Base-by-base conservation (phyloP, 2,888 invertebrate genomes). In the Lasioglossum zephyrum region DNA sequence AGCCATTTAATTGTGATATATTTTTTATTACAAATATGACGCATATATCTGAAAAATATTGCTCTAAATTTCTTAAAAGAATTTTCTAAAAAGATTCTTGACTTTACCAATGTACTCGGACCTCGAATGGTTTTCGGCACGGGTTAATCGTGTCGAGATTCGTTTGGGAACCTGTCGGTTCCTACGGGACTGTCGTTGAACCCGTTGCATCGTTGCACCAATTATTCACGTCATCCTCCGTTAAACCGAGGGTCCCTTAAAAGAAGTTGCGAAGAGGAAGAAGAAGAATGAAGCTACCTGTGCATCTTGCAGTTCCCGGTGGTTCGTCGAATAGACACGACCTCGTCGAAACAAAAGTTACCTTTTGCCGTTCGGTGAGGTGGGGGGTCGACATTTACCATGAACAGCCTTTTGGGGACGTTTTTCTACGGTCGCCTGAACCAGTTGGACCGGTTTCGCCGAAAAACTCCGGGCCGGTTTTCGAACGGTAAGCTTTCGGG, bases 391-490 rank as follows among this genome's bases (percentile, higher is more conserved):
- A 31, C 31, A 63, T 63, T 63, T 63, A 63, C 26, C 13, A 31
- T 26, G 31, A 63, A n/a, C 31, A 63, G 6, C 63, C 63, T 63
- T 31, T 63, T 16, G 26, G 31, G 63, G 63, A 31, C 53, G 63
- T 16, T 63, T 63, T 63, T 63, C 86, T 86, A 85, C 81, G 57
- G 63, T 72, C 78, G 81, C 22, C 36, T 53, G 73, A 75, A 93
- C 94, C 93, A 92, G 94, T 93, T 36, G 49, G 85, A 94, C 94
- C 93, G 94, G 95, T 94, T 93, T 85, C 88, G 85, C 88, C 93
- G 90, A 92, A 94, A 93, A 94, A 93, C 92, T 47, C 91, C 22
- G 22, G 92, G 88, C 92, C 91, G 91, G 92, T 93, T 92, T 88
- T 74, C 82, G 73, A 87, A 83, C 85, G 70, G 49, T 31, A 36